Percentiles rank a stretch among this genome's conserved stretches.
These are phyloP conservation scores for Microvelia longipes DNA, from an alignment of 1,140 invertebrate genomes.

Conservation along the genomic window DNA sequence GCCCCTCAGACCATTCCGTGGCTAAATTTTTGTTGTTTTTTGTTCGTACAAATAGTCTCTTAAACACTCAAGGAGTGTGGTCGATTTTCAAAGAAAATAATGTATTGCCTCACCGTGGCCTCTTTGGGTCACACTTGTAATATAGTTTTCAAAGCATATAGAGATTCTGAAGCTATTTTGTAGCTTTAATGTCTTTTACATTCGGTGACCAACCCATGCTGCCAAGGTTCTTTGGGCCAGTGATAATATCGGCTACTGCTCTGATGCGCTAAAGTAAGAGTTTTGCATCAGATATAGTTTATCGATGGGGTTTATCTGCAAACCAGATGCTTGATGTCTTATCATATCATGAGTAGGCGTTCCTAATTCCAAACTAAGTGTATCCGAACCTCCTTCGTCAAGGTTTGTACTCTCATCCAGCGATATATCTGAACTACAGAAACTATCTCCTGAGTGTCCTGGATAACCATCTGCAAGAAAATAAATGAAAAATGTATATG, in stretches of 20 bases:
- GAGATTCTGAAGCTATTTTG: too few relatives aligned
- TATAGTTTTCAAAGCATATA: too few relatives aligned
- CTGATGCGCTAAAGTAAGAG: constrained; percentile 60
- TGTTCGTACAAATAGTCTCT: too few relatives aligned
- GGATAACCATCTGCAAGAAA: constrained; percentile 54
- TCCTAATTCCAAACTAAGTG: constrained; percentile 47
- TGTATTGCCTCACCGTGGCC: too few relatives aligned
- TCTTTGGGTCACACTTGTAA: too few relatives aligned
- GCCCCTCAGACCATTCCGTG: too few relatives aligned
- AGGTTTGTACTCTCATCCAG: constrained; percentile 63
- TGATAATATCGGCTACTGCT: constrained; percentile 19
- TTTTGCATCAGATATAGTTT: constrained; percentile 96
- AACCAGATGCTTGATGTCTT: constrained; percentile 27
- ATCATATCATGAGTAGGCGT: constrained; percentile 27
- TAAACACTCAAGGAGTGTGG: too few relatives aligned
- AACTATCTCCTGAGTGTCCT: constrained; percentile 71
- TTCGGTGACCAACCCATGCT: too few relatives aligned
- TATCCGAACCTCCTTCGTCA: constrained; percentile 64
- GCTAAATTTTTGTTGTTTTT: too few relatives aligned
- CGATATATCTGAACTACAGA: constrained; percentile 76
- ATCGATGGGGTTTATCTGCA: constrained; percentile 79
- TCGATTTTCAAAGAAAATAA: too few relatives aligned
- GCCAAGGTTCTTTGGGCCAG: neutral
- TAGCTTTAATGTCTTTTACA: too few relatives aligned
- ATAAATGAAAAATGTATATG: constrained; percentile 1